These are phyloP conservation scores for Helicoverpa zea DNA, from an alignment of 1,140 invertebrate genomes.

Conservation along the genomic window DNA sequence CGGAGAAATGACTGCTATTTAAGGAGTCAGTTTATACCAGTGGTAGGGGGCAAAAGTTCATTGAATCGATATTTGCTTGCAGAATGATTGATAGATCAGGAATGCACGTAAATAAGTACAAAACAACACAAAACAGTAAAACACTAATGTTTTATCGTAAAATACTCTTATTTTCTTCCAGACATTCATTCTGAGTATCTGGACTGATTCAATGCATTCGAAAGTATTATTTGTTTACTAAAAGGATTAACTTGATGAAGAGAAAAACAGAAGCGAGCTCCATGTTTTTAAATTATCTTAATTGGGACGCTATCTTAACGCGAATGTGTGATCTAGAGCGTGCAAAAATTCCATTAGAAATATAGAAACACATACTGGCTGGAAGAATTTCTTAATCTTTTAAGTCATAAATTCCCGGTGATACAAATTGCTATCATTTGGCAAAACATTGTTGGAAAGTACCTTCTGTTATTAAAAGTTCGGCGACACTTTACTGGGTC, in stretches of 20 bases:
- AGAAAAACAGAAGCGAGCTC: too few species aligned
- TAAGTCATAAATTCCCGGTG: slow-evolving; percentile 18
- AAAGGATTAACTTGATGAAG: background rate
- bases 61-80: slow-evolving; percentile 8
- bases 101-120: background rate
- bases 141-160: background rate
- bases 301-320: too few species aligned
- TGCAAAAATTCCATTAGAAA: background rate
- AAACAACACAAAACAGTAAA: background rate
- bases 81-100: slow-evolving; percentile 19
- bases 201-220: background rate
- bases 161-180: slow-evolving; percentile 5
- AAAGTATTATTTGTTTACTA: background rate
- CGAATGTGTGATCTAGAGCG: background rate
- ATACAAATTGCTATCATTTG: slow-evolving; percentile 28
- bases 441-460: slow-evolving; percentile 27
- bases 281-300: too few species aligned
- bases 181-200: background rate
- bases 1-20: background rate
- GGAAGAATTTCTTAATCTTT: slow-evolving; percentile 8
- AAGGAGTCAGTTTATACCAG: background rate
- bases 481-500: slow-evolving; percentile 43
- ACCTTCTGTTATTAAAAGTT: slow-evolving; percentile 36
- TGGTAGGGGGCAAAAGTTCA: slow-evolving; percentile 14
- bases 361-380: slow-evolving; percentile 20